Base-by-base conservation (phyloP, 2,888 invertebrate genomes). In the Pediacus dermestoides region DNA sequence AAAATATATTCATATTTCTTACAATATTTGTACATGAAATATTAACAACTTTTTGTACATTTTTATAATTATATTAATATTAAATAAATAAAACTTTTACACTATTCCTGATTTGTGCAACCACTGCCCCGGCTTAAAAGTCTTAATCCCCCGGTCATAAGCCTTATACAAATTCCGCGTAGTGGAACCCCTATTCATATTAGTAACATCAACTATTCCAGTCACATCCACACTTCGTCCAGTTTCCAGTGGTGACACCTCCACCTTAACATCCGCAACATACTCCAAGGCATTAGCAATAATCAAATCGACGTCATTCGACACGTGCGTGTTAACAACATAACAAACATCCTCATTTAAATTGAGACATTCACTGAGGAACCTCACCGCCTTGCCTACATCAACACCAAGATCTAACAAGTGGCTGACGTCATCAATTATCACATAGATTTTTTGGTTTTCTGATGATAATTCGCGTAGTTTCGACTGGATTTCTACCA, bases 121-220 rank as follows among this genome's bases (percentile, higher is more conserved):
- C n/a, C n/a, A n/a, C n/a, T n/a, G n/a, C n/a, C 87, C 87, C 1
- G 85, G 84, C 48, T 79, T 78, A 63, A 84, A 81, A 26, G 85
- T 74, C 63, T 82, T 84, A 2, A 87, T 78, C 56, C 84, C 84
- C 59, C 81, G 77, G 64, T 87, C 86, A 64, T 77, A 77, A 40
- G 86, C 73, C 70, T 85, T 86, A 63, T 78, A 81, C 38, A 53
- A 53, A 31, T 68, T 64, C 44, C 70, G 50, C 67, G 69, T 33
- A 80, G 67, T 46, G 78, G 57, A 56, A 71, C 73, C 16, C 63
- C 57, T 71, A n/a, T n/a, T n/a, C n/a, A n/a, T n/a, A n/a, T n/a
- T n/a, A 44, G 71, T 70, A 26, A 88, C 68, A 40, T 71, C 78
- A 44, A 84, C 60, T 52, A 76, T 73, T 6, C 88, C 88, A 14